Conservation (phyloP, 2,888 invertebrate genomes). For the Podotricha telesiphe region DNA sequence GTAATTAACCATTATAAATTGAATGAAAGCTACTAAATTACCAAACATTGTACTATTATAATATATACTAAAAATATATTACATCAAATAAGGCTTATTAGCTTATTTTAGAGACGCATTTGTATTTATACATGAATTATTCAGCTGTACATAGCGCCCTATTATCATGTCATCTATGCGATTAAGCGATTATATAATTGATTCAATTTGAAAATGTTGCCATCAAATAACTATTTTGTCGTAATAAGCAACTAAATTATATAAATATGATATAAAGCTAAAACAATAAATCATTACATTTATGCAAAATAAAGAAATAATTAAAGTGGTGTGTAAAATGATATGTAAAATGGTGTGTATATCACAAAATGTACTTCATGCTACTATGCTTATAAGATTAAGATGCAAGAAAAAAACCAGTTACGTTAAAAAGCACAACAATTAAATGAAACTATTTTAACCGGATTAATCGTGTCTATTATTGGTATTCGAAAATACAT, state of each 20-base stretch:
- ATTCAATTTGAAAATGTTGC: constrained; percentile 15
- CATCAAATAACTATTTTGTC: not conserved
- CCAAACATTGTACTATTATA: not conserved
- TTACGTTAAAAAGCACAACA: too few relatives aligned
- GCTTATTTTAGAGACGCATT: constrained; percentile 20
- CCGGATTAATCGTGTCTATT: too few relatives aligned
- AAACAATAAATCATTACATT: not conserved
- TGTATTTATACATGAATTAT: constrained; percentile 24
- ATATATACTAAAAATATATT: constrained; percentile 7
- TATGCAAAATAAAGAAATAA: too few relatives aligned
- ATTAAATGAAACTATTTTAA: too few relatives aligned
- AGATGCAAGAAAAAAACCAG: too few relatives aligned
- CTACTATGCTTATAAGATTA: too few relatives aligned
- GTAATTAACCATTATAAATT: constrained; percentile 32
- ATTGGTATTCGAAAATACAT: too few relatives aligned
- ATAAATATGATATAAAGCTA: not conserved
- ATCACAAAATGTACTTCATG: too few relatives aligned
- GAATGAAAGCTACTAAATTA: constrained; percentile 15
- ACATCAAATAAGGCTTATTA: not conserved
- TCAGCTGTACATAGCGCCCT: constrained; percentile 13
- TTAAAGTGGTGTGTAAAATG: too few relatives aligned
- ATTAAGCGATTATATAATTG: constrained; percentile 20
- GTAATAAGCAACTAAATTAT: not conserved
- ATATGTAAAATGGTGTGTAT: too few relatives aligned
- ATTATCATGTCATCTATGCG: constrained; percentile 25